Evolutionary conservation across 2,113 vertebrate species (phyloP), one percentile per base, ranked within the genome.

Genomic region (Eudorcas thomsonii): DNA sequence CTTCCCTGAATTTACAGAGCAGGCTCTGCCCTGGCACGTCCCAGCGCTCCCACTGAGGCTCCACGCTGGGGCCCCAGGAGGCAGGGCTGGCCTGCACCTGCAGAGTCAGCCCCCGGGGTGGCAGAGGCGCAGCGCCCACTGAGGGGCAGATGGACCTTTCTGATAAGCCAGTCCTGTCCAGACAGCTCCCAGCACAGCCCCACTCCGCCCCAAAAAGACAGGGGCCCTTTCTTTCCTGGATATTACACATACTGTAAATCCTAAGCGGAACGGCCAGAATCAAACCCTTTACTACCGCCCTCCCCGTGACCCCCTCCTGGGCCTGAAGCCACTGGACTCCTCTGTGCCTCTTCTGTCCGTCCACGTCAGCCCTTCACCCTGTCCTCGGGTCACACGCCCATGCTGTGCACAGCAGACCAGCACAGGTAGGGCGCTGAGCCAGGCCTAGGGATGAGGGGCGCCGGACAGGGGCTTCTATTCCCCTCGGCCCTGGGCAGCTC

Each of bases 401-500:
- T 85, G 33, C 60, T 9, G 21, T 7, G 17, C 81, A 36, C 2
- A 12, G 50, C 10, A 39, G 50, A 13, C 36, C 28, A 14, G 88
- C 71, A 50, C 67, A 57, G 17, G 39, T 4, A 6, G 48, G 30
- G 64, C 7, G 7, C 3, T 16, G 59, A 16, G 11, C 21, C 14
- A 2, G 45, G 21, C 15, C n/a, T 17, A 43, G 60, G 4, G 60
- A 50, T 3, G 43, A 52, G 60, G 25, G 25, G 19, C 2, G 26
- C 62, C 28, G 10, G 50, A 19, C 48, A 6, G 19, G 14, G 39
- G 33, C 43, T 50, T 48, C 87, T n/a, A 23, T 28, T 28, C 5
- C 71, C 10, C 59, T 3, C 19, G 2, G 71, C 15, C 5, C 30
- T 9, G 3, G 0, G 39, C 7, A 1, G 14, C 57, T 19, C 36